phyloP scores from a whole-genome alignment of 2,888 invertebrate species.

The Pinctada fucata region DNA sequence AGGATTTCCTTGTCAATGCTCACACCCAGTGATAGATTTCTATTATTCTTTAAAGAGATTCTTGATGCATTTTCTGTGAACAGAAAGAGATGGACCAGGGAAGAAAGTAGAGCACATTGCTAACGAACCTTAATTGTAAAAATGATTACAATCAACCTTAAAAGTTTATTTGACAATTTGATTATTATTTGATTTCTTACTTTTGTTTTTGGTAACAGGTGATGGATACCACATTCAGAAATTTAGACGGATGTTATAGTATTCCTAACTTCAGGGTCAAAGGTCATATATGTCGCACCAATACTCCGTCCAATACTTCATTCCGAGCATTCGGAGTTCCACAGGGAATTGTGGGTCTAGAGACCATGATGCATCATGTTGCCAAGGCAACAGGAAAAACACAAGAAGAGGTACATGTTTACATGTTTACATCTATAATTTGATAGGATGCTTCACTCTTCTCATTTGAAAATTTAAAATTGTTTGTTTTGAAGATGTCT shows the following conservation, averaged over 20 bases:
- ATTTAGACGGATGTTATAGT: conserved; percentile 15
- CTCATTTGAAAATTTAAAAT: background rate
- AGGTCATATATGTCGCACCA: conserved; percentile 13
- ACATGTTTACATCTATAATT: background rate
- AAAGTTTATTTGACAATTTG: too few species aligned
- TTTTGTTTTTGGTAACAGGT: too few species aligned
- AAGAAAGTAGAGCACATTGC: too few species aligned
- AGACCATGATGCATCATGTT: conserved; percentile 21
- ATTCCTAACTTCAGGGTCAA: conserved; percentile 28
- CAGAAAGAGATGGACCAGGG: too few species aligned
- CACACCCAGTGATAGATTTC: too few species aligned
- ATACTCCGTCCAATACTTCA: conserved; percentile 22
- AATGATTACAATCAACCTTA: too few species aligned
- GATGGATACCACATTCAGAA: too few species aligned
- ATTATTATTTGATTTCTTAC: too few species aligned
- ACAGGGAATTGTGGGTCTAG: conserved; percentile 17
- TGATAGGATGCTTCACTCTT: background rate
- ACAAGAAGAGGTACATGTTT: conserved; percentile 12
- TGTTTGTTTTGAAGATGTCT: background rate
- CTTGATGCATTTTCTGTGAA: too few species aligned
- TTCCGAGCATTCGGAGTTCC: conserved; percentile 28
- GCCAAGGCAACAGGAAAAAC: background rate
- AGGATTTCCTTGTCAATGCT: too few species aligned
- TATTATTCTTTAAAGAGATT: too few species aligned
- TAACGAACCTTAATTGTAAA: too few species aligned